A percentile compares a stretch with the other conserved stretches of the same genome.
These are phyloP conservation scores for Anguilla obscura DNA, from an alignment of 2,797 vertebrate species.

Conservation along the genomic window DNA sequence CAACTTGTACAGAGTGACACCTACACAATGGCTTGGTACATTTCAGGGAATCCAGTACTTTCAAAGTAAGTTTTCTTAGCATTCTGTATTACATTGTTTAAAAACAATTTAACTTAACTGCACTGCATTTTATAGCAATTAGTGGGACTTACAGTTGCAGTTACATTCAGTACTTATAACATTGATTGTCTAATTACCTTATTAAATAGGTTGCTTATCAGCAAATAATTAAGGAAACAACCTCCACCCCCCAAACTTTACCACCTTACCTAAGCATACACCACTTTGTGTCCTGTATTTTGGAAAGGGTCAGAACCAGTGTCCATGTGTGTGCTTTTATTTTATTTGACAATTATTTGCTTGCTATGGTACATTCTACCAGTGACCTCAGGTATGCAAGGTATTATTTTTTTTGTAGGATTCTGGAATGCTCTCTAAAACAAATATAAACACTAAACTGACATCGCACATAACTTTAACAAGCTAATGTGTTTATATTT, in stretches of 20 bases:
- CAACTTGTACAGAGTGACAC: no score
- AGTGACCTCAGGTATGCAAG: background rate
- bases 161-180: no score
- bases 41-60: background rate
- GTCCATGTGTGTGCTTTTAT: background rate
- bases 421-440: background rate
- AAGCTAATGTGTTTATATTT: background rate
- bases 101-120: background rate
- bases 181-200: no score
- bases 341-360: background rate
- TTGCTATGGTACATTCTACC: background rate
- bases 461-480: background rate
- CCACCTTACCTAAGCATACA: no score
- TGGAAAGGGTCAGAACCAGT: background rate
- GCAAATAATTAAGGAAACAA: no score
- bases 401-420: background rate
- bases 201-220: no score
- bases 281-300: background rate
- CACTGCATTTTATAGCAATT: no score
- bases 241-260: no score
- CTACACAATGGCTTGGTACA: background rate
- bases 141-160: no score
- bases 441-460: background rate
- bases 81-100: no score
- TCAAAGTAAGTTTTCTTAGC: no score